phyloP scores from a whole-genome alignment of 1,140 invertebrate species.

The Cyclina sinensis region DNA sequence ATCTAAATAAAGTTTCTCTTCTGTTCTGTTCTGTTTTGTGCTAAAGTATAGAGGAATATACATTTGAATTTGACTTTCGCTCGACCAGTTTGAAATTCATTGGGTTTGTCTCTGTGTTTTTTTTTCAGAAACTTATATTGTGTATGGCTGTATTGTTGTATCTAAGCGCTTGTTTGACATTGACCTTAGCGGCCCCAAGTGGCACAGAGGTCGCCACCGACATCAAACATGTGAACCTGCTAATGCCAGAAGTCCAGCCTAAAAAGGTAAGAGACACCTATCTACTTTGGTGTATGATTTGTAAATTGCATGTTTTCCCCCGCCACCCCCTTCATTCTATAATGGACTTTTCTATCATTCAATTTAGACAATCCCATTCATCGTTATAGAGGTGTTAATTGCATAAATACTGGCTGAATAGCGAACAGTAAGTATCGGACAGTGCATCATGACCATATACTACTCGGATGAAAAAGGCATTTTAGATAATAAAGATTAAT shows the following conservation, averaged over 20 bases:
- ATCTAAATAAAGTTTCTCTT: too few relatives aligned
- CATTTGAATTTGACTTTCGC: too few relatives aligned
- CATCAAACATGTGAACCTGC: constrained; percentile 62
- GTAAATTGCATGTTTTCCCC: too few relatives aligned
- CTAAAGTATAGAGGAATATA: too few relatives aligned
- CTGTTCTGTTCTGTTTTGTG: too few relatives aligned
- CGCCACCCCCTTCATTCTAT: too few relatives aligned
- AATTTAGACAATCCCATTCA: background rate
- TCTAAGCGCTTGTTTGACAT: background rate
- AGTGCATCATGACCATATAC: too few relatives aligned
- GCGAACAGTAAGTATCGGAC: too few relatives aligned
- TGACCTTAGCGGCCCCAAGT: constrained; percentile 39
- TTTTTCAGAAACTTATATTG: background rate
- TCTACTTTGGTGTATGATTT: too few relatives aligned
- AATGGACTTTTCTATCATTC: background rate
- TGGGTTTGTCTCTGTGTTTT: background rate
- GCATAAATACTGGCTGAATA: background rate
- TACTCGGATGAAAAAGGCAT: too few relatives aligned
- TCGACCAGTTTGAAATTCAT: too few relatives aligned
- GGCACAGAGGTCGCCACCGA: background rate
- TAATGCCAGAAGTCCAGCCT: constrained; percentile 74
- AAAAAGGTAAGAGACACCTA: constrained; percentile 67
- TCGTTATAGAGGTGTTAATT: background rate
- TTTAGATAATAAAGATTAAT: too few relatives aligned
- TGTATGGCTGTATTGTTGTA: constrained; percentile 46